A percentile compares a stretch with the other conserved stretches of the same genome.
Conservation (phyloP, 2,113 vertebrate species). For the Sceloporus tristichus region DNA sequence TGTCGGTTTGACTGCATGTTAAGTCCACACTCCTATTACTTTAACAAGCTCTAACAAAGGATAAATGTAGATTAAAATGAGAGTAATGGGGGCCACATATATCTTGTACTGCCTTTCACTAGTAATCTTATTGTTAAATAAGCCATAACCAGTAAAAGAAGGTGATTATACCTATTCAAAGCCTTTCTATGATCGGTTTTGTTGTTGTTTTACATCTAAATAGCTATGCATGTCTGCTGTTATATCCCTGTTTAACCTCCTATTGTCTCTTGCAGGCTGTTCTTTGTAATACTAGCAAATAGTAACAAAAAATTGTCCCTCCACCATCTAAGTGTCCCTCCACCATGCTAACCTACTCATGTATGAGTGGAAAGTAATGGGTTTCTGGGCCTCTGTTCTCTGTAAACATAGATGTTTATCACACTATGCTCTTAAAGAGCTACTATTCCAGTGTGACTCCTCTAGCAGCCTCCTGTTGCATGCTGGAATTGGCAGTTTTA, state of each 20-base stretch:
- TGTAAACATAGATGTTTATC: too few species aligned
- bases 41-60: not conserved
- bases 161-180: not conserved
- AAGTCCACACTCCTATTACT: not conserved
- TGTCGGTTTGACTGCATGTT: not conserved
- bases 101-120: conserved; percentile 4
- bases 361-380: too few species aligned
- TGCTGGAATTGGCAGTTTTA: too few species aligned
- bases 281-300: too few species aligned
- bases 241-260: not conserved
- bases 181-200: not conserved
- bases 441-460: too few species aligned
- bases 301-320: too few species aligned
- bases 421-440: too few species aligned
- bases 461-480: too few species aligned
- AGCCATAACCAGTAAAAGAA: not conserved
- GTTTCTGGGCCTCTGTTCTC: too few species aligned
- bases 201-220: not conserved
- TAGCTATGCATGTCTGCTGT: not conserved
- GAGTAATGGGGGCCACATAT: not conserved
- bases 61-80: not conserved
- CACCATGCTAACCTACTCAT: too few species aligned
- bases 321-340: too few species aligned
- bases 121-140: not conserved
- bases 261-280: not conserved